These are phyloP conservation scores for Melitaea cinxia DNA, from an alignment of 1,140 invertebrate genomes.

Conservation along the genomic window DNA sequence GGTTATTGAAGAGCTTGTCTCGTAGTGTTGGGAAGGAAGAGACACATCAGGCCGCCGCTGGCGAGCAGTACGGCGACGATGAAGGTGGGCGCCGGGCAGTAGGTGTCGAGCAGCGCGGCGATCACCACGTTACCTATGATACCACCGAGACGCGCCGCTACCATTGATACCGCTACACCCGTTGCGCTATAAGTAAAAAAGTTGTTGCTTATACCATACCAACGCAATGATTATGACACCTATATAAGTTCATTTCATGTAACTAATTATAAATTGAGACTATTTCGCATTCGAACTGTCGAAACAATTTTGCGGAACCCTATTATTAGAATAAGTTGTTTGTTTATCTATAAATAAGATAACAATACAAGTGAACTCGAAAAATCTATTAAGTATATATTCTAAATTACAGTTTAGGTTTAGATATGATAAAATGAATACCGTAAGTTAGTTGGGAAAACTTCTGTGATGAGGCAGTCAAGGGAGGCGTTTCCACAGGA, in stretches of 20 bases:
- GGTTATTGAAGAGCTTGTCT: slow-evolving; percentile 90
- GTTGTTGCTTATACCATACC: no score
- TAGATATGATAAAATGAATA: slow-evolving; percentile 53
- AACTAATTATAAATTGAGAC: no score
- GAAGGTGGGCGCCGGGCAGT: slow-evolving; percentile 92
- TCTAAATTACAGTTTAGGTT: no score
- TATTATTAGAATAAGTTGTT: no score
- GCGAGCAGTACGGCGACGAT: slow-evolving; percentile 91
- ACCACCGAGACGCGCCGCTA: slow-evolving; percentile 90
- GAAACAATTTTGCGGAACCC: no score
- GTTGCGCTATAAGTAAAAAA: slow-evolving; percentile 84
- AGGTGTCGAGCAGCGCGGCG: slow-evolving; percentile 89
- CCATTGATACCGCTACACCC: slow-evolving; percentile 93
- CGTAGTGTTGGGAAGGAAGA: slow-evolving; percentile 93
- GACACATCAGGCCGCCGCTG: slow-evolving; percentile 90
- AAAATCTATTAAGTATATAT: no score
- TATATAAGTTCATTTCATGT: background rate
- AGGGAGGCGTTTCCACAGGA: slow-evolving; percentile 94
- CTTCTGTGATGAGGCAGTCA: slow-evolving; percentile 93
- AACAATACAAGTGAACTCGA: no score
- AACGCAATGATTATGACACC: no score
- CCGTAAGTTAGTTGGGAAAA: slow-evolving; percentile 93
- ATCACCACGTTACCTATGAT: slow-evolving; percentile 94
- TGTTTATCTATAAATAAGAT: no score
- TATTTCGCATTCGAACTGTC: no score